A percentile compares a stretch with the other conserved stretches of the same genome.
phyloP scores from a whole-genome alignment of 2,888 invertebrate genomes.

The Athetis lepigone region DNA sequence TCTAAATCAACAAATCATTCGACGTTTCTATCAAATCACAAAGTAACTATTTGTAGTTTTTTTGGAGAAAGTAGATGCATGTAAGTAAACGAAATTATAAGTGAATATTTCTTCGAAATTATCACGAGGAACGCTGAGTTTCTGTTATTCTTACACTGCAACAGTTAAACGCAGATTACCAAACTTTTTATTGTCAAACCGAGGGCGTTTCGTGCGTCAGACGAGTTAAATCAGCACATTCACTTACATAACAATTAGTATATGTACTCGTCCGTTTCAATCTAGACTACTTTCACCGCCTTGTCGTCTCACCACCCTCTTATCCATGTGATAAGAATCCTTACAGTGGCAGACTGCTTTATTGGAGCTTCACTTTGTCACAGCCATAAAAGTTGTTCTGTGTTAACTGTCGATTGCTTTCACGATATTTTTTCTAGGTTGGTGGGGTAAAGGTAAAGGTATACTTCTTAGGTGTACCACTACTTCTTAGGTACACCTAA shows the following conservation, averaged over 20 bases:
- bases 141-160: not conserved
- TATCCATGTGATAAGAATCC: constrained; percentile 42
- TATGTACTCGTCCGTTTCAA: constrained; percentile 52
- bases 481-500: too few relatives aligned
- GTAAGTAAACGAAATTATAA: too few relatives aligned
- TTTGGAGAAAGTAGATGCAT: too few relatives aligned
- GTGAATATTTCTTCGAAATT: constrained; percentile 14
- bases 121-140: not conserved
- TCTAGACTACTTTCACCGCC: constrained; percentile 64
- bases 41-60: too few relatives aligned
- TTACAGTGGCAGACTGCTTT: constrained; percentile 17
- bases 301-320: constrained; percentile 41
- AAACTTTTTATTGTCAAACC: constrained; percentile 58
- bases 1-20: not conserved
- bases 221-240: constrained; percentile 57
- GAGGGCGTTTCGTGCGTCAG: constrained; percentile 48
- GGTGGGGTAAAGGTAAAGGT: too few relatives aligned
- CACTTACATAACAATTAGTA: constrained; percentile 65
- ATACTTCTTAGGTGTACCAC: too few relatives aligned
- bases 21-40: too few relatives aligned
- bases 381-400: not conserved
- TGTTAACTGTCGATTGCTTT: not conserved
- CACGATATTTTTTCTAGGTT: not conserved
- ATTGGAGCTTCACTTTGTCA: constrained; percentile 2
- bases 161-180: constrained; percentile 43